Base-by-base conservation (phyloP, 2,888 invertebrate species). In the Mimas tiliae region DNA sequence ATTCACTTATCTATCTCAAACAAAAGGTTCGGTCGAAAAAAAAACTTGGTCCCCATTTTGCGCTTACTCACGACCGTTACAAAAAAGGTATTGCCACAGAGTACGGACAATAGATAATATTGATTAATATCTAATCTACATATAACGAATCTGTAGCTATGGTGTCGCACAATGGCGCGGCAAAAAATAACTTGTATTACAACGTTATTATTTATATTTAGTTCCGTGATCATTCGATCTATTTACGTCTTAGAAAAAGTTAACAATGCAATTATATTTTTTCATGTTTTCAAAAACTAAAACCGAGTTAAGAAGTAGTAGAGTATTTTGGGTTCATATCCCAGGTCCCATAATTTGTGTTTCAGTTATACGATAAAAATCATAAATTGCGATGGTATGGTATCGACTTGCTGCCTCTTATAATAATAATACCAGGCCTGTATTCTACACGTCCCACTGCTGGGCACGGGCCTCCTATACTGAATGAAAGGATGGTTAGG, bases 1-100 rank as follows among this genome's bases (percentile, higher is more conserved):
- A 89, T 89, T 89, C 90, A 90, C 88, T 91, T 89, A 91, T 90
- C 90, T 89, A 80, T 75, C 80, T 83, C 88, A 89, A 90, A 93
- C 91, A 91, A 91, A 91, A 50, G 85, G 84, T 75, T 75, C 69
- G 72, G 67, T 70, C 73, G 75, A 83, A 86, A 86, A 83, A 86
- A 86, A 87, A 85, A 81, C 74, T 72, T 72, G 79, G 77, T 80
- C 70, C 77, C 77, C 80, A 83, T 83, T 85, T 87, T 87, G 82
- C 85, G 90, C 90, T 90, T 89, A 90, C 85, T 91, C 90, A 90
- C 74, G 81, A 73, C 66, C 69, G 69, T 68, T 82, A 38, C 58
- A 84, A 85, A 83, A 89, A 87, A 82, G 69, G 69, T 70, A 74
- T 72, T 76, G 76, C 73, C 79, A 72, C 74, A 11, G 45, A 45